These are phyloP conservation scores for Luehdorfia chinensis DNA, from an alignment of 1,140 invertebrate species.

Conservation along the genomic window DNA sequence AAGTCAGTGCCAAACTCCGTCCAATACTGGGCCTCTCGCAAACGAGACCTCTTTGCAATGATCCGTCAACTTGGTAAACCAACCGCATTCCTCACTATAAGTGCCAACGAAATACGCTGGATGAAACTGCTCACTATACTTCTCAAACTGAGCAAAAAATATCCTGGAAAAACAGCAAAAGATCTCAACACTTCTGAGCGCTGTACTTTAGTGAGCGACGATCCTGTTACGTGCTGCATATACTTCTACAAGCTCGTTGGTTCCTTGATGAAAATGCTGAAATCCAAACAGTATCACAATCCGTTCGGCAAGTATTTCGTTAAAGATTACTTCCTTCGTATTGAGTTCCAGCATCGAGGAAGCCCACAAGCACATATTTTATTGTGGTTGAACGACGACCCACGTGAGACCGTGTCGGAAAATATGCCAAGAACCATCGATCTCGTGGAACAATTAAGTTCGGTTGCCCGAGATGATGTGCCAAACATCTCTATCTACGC, in stretches of 20 bases:
- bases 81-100: conserved; percentile 37
- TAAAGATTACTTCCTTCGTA: conserved; percentile 38
- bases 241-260: conserved; percentile 40
- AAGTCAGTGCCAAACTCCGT: conserved; percentile 41
- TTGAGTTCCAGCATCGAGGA: conserved; percentile 51
- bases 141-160: conserved; percentile 39
- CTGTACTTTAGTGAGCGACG: conserved; percentile 35
- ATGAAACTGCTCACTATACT: conserved; percentile 31
- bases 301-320: conserved; percentile 40
- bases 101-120: conserved; percentile 44
- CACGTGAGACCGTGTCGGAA: conserved; percentile 41
- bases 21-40: conserved; percentile 40
- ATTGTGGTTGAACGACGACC: conserved; percentile 47
- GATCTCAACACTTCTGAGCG: conserved; percentile 37
- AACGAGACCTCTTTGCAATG: conserved; percentile 46
- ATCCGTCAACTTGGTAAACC: conserved; percentile 46
- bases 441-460: conserved; percentile 40
- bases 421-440: conserved; percentile 46
- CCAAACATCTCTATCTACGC: conserved; percentile 34
- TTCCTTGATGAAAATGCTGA: conserved; percentile 39
- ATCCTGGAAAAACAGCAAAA: conserved; percentile 32
- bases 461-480: conserved; percentile 37
- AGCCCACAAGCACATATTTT: conserved; percentile 50
- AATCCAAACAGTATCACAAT: conserved; percentile 40
- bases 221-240: conserved; percentile 41